Conservation (phyloP, 2,113 vertebrate genomes). For the Bambusicola thoracicus region DNA sequence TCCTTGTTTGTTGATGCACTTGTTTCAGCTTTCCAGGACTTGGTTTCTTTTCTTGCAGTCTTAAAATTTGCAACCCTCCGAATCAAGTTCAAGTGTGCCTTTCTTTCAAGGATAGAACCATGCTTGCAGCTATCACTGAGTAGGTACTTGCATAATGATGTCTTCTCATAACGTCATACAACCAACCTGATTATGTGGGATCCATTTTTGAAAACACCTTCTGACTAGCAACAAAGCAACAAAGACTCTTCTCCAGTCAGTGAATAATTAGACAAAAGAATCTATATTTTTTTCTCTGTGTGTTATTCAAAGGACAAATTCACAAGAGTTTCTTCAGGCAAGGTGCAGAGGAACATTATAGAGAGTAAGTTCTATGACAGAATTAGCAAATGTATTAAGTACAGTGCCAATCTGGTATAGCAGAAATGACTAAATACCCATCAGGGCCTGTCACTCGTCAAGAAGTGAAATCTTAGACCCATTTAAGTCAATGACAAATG, state of each 20-base stretch:
- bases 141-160: neutral
- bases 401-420: constrained; percentile 69
- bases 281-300: neutral
- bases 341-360: constrained; percentile 57
- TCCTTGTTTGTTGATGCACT: neutral
- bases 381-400: constrained; percentile 75
- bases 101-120: neutral
- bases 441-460: constrained; percentile 71
- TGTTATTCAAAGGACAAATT: constrained; percentile 51
- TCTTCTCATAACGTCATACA: neutral
- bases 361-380: constrained; percentile 70
- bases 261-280: constrained; percentile 49
- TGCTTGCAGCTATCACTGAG: neutral
- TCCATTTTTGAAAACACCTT: neutral
- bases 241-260: constrained; percentile 17
- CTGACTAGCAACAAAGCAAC: neutral
- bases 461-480: constrained; percentile 72
- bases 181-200: neutral
- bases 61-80: neutral
- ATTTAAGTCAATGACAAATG: constrained; percentile 73
- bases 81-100: neutral
- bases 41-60: neutral
- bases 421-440: constrained; percentile 73
- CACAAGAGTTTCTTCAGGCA: constrained; percentile 50
- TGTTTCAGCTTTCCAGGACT: neutral